phyloP scores from a whole-genome alignment of 2,888 invertebrate genomes.

The Meta bourneti region DNA sequence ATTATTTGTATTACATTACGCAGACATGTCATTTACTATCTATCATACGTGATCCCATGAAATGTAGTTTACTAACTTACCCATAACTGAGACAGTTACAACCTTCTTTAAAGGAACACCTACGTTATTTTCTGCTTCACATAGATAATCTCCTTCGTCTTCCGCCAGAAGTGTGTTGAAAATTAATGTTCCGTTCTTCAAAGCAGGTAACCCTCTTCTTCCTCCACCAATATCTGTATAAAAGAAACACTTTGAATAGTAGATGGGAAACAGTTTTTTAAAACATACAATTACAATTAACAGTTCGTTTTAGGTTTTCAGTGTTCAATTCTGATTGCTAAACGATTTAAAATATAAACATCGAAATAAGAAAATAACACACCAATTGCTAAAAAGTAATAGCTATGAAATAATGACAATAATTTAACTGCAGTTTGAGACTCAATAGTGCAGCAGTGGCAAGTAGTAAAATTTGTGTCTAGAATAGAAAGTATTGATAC shows the following conservation, averaged over 20 bases:
- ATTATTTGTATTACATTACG: not conserved
- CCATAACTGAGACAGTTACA: constrained; percentile 61
- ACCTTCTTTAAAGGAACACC: constrained; percentile 52
- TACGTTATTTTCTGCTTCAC: constrained; percentile 64
- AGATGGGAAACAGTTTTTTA: not conserved
- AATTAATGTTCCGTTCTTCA: constrained; percentile 50
- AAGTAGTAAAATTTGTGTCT: no score
- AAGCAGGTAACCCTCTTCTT: not conserved
- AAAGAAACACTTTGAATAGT: constrained; percentile 4
- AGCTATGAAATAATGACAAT: no score
- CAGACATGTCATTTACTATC: not conserved
- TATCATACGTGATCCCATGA: no score
- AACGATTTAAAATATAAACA: no score
- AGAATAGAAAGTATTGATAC: no score
- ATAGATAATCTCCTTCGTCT: constrained; percentile 70
- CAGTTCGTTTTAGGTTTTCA: no score
- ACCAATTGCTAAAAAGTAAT: no score
- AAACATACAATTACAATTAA: no score
- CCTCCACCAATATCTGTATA: not conserved
- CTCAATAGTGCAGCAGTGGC: no score
- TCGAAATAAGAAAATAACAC: no score
- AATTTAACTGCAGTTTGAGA: no score
- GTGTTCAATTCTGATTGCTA: no score
- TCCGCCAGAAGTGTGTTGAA: constrained; percentile 37
- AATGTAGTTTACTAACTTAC: constrained; percentile 47